phyloP scores from a whole-genome alignment of 2,113 vertebrate species.

The Lophius piscatorius region DNA sequence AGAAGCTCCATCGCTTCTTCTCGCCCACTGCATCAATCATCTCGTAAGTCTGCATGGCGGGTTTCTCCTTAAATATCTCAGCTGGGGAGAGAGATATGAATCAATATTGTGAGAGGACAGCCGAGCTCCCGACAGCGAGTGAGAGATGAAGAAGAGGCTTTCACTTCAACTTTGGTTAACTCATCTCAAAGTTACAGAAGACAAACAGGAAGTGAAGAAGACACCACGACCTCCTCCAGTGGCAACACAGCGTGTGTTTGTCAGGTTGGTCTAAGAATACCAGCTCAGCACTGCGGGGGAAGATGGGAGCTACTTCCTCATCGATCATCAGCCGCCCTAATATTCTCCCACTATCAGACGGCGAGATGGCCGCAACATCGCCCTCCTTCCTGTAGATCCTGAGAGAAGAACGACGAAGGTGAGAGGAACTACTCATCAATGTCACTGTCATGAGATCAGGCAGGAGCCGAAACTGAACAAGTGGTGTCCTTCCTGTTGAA shows the following conservation, averaged over 20 bases:
- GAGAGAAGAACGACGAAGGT: conserved; percentile 8
- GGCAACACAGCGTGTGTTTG: not conserved
- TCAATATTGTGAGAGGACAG: conserved; percentile 35
- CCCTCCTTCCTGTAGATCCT: not conserved
- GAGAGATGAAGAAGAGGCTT: conserved; percentile 24
- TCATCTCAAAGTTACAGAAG: conserved; percentile 55
- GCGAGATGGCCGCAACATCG: not conserved
- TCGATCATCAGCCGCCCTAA: conserved; percentile 46
- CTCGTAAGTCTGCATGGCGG: not conserved
- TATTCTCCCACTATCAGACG: conserved; percentile 40
- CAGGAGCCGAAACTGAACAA: too few species aligned
- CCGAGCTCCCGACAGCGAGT: conserved; percentile 35
- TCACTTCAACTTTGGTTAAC: conserved; percentile 43
- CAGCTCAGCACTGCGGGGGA: conserved; percentile 14
- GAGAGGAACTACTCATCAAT: conserved; percentile 1
- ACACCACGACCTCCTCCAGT: conserved; percentile 33
- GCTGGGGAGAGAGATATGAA: conserved; percentile 35
- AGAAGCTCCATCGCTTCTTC: not conserved
- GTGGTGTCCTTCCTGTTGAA: too few species aligned
- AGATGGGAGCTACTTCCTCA: conserved; percentile 37
- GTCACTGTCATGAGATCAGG: not conserved
- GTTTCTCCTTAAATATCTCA: conserved; percentile 23
- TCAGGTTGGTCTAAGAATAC: conserved; percentile 60
- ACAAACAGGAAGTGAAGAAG: conserved; percentile 31
- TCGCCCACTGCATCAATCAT: conserved; percentile 46